Conservation (phyloP, 2,113 vertebrate species). For the Anolis carolinensis region DNA sequence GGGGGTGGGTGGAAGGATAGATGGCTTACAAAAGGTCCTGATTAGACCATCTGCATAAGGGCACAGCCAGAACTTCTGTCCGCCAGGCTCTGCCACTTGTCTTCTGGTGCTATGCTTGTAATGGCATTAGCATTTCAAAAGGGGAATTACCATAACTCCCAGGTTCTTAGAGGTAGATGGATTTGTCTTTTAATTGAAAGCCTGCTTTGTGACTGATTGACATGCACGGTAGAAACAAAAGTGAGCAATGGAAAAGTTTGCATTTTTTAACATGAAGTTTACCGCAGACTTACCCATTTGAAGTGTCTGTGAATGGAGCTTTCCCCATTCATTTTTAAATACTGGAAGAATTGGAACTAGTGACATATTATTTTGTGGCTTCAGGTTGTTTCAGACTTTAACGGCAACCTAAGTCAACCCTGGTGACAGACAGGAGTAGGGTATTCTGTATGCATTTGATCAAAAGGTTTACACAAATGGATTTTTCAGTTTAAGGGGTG, state of each 20-base stretch:
- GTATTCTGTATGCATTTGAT: too few relatives aligned
- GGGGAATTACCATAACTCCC: constrained; percentile 54
- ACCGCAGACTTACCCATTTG: too few relatives aligned
- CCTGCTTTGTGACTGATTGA: constrained; percentile 39
- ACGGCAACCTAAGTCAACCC: too few relatives aligned
- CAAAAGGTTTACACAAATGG: too few relatives aligned
- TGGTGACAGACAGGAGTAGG: too few relatives aligned
- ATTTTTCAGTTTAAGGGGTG: too few relatives aligned
- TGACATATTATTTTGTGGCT: too few relatives aligned
- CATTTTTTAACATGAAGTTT: too few relatives aligned
- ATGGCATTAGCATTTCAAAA: constrained; percentile 73
- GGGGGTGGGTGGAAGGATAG: background rate
- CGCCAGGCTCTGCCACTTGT: constrained; percentile 38
- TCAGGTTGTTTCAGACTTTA: too few relatives aligned
- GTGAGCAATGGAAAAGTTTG: background rate
- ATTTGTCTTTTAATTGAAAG: constrained; percentile 45
- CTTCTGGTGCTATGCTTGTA: constrained; percentile 59
- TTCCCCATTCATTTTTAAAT: too few relatives aligned
- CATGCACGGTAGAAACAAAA: rapidly evolving
- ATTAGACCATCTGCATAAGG: constrained; percentile 62
- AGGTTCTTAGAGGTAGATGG: constrained; percentile 2
- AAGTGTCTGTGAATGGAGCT: too few relatives aligned
- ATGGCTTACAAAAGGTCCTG: constrained; percentile 45
- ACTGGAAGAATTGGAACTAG: too few relatives aligned
- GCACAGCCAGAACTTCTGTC: constrained; percentile 49